A percentile compares a stretch with the other conserved stretches of the same genome.
phyloP scores from a whole-genome alignment of 2,888 invertebrate species.

The Drosophila tripunctata region DNA sequence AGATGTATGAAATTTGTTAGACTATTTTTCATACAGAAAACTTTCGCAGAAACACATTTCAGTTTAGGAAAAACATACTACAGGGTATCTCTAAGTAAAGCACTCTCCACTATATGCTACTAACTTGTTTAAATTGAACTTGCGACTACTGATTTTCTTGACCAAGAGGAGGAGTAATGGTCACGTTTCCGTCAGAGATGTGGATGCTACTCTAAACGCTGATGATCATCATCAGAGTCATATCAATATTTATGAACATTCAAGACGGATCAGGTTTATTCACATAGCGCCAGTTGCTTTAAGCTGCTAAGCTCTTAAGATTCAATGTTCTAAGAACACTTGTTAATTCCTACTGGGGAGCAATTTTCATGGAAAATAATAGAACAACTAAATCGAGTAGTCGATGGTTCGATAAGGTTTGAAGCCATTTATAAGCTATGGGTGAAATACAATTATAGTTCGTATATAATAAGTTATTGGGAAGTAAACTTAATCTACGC shows the following conservation, averaged over 20 bases:
- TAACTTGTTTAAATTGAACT: constrained; percentile 50
- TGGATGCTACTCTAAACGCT: constrained; percentile 1
- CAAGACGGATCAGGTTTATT: constrained; percentile 27
- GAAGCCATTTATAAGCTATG: background rate
- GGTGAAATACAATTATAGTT: background rate
- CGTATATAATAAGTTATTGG: background rate
- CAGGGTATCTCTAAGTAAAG: background rate
- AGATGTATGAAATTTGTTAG: no score
- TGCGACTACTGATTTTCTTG: constrained; percentile 35
- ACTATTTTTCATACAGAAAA: background rate
- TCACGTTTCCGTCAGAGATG: constrained; percentile 6
- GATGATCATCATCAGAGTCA: constrained; percentile 22
- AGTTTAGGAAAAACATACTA: background rate
- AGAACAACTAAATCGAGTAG: background rate
- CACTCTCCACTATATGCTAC: background rate
- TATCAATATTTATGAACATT: constrained; percentile 71
- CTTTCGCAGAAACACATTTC: no score
- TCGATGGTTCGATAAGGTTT: no score
- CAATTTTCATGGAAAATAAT: background rate
- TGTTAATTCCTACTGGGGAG: background rate
- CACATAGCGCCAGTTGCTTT: constrained; percentile 28
- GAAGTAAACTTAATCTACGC: background rate
- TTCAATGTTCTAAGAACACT: constrained; percentile 3
- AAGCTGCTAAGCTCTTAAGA: background rate
- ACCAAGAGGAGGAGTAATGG: constrained; percentile 1